These are phyloP conservation scores for Mormyrus iriodes DNA, from an alignment of 2,113 vertebrate species.

Conservation along the genomic window DNA sequence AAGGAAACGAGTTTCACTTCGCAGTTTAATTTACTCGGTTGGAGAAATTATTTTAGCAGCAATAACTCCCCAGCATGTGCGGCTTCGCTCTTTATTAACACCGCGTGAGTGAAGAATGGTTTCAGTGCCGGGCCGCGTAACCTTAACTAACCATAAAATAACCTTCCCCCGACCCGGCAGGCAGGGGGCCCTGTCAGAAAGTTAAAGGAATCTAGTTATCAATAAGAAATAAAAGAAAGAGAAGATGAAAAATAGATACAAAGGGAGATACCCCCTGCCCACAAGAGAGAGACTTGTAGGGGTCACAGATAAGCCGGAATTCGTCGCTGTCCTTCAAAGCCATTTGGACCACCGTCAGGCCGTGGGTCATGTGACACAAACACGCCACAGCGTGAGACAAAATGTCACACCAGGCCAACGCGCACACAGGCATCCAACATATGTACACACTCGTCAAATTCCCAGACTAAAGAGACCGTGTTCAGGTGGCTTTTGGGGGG, in stretches of 20 bases:
- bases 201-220: background rate
- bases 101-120: background rate
- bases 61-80: background rate
- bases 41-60: background rate
- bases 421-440: background rate
- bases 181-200: background rate
- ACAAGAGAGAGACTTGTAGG: background rate
- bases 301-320: background rate
- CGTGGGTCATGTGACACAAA: background rate
- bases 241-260: background rate
- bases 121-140: background rate
- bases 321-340: background rate
- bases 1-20: background rate
- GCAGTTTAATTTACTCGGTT: background rate
- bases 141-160: constrained; percentile 1
- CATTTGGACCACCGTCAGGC: background rate
- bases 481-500: background rate
- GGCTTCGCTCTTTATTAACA: background rate
- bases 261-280: background rate
- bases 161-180: background rate
- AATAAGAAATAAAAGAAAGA: constrained; percentile 22
- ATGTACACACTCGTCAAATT: background rate
- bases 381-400: background rate
- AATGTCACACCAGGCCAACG: background rate
- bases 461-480: background rate